Evolutionary conservation across 2,797 vertebrate genomes (phyloP).

Genomic region (Rhincodon typus): DNA sequence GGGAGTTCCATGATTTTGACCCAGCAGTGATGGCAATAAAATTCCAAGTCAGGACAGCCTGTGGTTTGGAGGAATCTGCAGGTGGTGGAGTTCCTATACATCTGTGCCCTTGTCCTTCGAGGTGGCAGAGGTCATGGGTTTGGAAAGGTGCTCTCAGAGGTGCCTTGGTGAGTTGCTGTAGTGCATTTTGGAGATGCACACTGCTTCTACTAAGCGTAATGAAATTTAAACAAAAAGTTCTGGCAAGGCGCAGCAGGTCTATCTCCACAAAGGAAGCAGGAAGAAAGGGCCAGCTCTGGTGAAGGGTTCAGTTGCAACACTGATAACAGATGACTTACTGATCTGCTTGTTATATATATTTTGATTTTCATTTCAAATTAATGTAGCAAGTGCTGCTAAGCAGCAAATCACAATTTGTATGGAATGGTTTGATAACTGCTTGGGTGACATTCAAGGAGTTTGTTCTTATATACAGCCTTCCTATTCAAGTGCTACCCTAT

Average conservation of each 20-base stretch:
- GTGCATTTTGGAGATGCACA: no score
- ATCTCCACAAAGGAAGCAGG: not conserved
- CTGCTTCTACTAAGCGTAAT: no score
- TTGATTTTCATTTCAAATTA: not conserved
- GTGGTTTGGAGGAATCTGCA: no score
- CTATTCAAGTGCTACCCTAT: not conserved
- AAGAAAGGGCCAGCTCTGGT: not conserved
- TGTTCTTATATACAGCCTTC: not conserved
- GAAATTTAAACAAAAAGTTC: not conserved
- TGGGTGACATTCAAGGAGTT: not conserved
- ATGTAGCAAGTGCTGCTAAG: not conserved
- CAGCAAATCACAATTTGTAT: not conserved
- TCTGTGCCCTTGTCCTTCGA: no score
- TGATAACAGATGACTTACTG: not conserved
- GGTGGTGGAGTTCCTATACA: no score
- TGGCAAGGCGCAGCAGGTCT: not conserved
- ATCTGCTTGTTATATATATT: no score
- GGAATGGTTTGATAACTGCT: not conserved
- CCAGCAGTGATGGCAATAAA: no score
- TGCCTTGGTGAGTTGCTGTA: no score
- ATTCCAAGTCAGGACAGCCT: no score
- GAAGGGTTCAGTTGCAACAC: not conserved
- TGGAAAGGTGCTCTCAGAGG: no score
- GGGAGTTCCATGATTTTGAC: no score
- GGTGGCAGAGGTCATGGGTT: no score